Conservation (phyloP, 2,888 invertebrate genomes). For the Philereme transversata region DNA sequence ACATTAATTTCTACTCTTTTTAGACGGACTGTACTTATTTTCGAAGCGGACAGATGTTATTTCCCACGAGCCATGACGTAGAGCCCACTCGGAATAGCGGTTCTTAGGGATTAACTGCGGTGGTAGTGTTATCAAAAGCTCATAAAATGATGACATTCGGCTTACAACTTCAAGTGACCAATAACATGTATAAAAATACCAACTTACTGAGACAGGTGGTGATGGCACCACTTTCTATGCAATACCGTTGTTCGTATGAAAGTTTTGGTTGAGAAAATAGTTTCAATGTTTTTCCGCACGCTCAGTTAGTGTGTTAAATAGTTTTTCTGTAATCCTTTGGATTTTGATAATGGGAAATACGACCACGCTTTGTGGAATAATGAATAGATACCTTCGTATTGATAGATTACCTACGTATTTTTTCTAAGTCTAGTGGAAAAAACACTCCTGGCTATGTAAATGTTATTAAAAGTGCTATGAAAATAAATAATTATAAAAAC, state of each 20-base stretch:
- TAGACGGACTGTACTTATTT: no score
- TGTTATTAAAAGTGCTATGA: background rate
- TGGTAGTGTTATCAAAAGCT: constrained; percentile 12
- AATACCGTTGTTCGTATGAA: background rate
- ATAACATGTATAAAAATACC: constrained; percentile 4
- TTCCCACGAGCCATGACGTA: constrained; percentile 43
- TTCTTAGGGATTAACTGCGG: constrained; percentile 47
- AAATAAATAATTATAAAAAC: background rate
- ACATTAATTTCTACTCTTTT: no score
- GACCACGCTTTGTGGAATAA: constrained; percentile 7
- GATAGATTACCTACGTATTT: no score
- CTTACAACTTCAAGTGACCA: constrained; percentile 17
- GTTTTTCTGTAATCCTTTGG: constrained; percentile 11
- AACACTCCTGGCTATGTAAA: background rate
- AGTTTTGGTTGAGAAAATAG: background rate
- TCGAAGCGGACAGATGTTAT: constrained; percentile 9
- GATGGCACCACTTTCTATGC: constrained; percentile 4
- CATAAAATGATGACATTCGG: constrained; percentile 14
- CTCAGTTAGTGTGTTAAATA: background rate
- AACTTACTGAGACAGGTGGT: background rate
- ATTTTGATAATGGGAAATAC: constrained; percentile 14
- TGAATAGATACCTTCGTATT: background rate
- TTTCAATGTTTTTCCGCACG: background rate
- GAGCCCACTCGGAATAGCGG: constrained; percentile 41
- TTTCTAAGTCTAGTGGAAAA: background rate